Conservation (phyloP, 1,140 invertebrate species). For the Mamestra configurata region DNA sequence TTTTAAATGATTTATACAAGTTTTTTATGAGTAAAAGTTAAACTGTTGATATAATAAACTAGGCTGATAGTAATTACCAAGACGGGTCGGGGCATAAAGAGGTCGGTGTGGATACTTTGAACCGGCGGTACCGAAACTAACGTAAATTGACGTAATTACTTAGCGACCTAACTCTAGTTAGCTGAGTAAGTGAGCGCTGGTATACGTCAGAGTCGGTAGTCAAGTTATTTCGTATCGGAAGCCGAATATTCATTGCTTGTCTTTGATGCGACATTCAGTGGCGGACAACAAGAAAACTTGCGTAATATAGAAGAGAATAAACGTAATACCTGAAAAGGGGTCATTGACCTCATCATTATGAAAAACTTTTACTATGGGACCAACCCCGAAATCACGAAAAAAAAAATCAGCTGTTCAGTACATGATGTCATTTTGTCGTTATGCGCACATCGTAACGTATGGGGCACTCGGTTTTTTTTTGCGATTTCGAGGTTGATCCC, state of each 20-base stretch:
- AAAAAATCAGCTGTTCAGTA: no score
- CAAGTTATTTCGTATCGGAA: neutral
- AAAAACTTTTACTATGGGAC: no score
- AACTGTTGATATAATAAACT: neutral
- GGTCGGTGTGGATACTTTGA: slow-evolving; percentile 3
- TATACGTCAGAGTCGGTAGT: neutral
- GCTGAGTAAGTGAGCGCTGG: neutral
- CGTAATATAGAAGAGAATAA: no score
- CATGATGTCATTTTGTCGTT: no score
- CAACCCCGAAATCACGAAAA: no score
- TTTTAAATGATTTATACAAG: no score
- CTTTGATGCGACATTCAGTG: neutral
- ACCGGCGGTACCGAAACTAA: slow-evolving; percentile 23
- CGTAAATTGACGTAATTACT: slow-evolving; percentile 40
- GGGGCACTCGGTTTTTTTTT: no score
- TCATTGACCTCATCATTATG: no score
- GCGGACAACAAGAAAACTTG: no score
- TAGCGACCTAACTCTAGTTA: slow-evolving; percentile 7
- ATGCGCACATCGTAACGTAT: no score
- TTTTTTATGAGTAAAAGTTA: neutral
- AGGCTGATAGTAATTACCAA: neutral
- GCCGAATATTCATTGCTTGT: neutral
- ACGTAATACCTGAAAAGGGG: no score
- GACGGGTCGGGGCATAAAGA: neutral
- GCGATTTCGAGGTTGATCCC: no score